Base-by-base conservation (phyloP, 1,140 invertebrate species). In the Eurosta solidaginis region DNA sequence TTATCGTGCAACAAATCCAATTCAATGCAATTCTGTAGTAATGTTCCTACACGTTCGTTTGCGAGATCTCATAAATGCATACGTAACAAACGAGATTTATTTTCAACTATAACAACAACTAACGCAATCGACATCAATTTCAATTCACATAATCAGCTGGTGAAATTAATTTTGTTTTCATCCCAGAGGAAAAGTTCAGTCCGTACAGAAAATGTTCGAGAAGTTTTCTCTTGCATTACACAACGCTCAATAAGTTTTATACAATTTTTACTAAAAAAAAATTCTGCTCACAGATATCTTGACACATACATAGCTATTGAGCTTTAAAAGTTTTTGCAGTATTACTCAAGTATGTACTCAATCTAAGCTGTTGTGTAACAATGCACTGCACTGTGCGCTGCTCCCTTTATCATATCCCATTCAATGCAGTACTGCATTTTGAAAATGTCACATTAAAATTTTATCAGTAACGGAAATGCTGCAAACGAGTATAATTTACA, bases 391-490 rank as follows among this genome's bases (percentile, higher is more conserved):
- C 59, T 68, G 59, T 68, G 45, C n/a, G n/a, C n/a, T n/a, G n/a
- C 45, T 47, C 3, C 45, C 3, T 3, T 10, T 52, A 10, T 40
- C 12, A 33, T 9, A 33, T n/a, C 33, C n/a, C 33, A 3, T 22
- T 27, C 33, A 42, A 17, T 22, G 33, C 59, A 12, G 22, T 9
- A n/a, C 36, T 42, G 59, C 29, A 20, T n/a, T 27, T 74, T 74
- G 9, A 74, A 74, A 74, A 74, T 74, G 73, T 74, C 44, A 52
- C 52, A 44, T 77, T 59, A 59, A 59, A 59, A 59, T 77, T 77
- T 77, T 77, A 77, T 77, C 76, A 77, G 76, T 63, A 77, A 63
- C 76, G 76, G 76, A 77, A 77, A 63, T 63, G 76, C 52, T n/a
- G 76, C 76, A 44, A 44, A 59, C 52, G 40, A 40, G 40, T 68